Base-by-base conservation (phyloP, 2,888 invertebrate genomes). In the Myopa testacea region DNA sequence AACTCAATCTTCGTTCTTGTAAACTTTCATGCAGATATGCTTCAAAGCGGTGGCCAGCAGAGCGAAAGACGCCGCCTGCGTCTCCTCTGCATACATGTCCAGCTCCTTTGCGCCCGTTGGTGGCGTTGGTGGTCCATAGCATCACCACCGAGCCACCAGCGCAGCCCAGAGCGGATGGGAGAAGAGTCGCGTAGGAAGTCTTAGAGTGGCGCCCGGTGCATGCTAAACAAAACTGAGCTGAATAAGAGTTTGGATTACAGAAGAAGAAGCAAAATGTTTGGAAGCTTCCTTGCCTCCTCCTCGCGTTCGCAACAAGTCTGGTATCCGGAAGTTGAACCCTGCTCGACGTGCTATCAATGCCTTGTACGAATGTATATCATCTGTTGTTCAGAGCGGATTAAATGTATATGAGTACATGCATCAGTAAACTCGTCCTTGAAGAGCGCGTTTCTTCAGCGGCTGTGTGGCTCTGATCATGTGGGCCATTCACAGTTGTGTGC, bases 171-270 rank as follows among this genome's bases (percentile, higher is more conserved):
- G 26, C 26, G 26, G 26, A 26, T 26, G 45, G 38, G 65, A 40
- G 16, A 34, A n/a, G 5, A 55, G 55, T 16, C 26, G 26, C 26
- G 63, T 38, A 34, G 7, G 45, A 4, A 52, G 52, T 37, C 72
- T 60, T 58, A 37, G 58, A 67, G 62, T 60, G 60, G 45, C 52
- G 60, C 52, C 52, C 58, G 68, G 60, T 75, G 69, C 69, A 60
- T 45, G 34, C 68, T 60, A 69, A 69, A 68, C 75, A 69, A 75
- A 68, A 68, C 69, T 45, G 60, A 50, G 45, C 50, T 60, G 75
- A 26, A 75, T 75, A 58, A 60, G 12, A 75, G 75, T 67, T 75
- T 60, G 68, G 69, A 40, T 75, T 68, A 75, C 75, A 69, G 69
- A 55, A 60, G 60, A 68, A 58, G 68, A 69, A 68, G 68, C 68